Evolutionary conservation across 2,113 vertebrate species (phyloP).

Genomic region (Notarius quadriscutis): DNA sequence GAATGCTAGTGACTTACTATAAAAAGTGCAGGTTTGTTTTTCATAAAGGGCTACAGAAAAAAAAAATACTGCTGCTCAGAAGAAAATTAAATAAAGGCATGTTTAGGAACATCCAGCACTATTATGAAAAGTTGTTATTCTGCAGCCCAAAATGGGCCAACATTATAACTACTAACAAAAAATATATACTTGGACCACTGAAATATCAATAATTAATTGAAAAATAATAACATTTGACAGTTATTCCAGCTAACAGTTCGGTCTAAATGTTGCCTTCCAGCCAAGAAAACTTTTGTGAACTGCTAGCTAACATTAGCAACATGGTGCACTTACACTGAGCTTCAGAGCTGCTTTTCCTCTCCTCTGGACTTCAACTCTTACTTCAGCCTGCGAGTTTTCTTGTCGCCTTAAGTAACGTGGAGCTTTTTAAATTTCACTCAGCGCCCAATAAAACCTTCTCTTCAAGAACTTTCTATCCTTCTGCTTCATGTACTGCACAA

Average conservation of each 20-base stretch:
- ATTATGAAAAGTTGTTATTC: background rate
- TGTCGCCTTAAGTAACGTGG: background rate
- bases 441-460: background rate
- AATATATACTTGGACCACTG: background rate
- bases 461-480: background rate
- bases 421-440: background rate
- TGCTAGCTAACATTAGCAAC: conserved; percentile 1
- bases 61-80: background rate
- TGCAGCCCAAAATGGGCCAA: background rate
- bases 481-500: background rate
- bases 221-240: background rate
- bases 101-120: background rate
- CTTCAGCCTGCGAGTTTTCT: conserved; percentile 1
- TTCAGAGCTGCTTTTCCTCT: conserved; percentile 8
- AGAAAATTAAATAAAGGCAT: too few relatives aligned
- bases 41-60: too few relatives aligned
- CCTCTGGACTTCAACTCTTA: background rate
- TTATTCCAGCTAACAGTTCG: background rate
- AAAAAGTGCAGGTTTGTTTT: background rate
- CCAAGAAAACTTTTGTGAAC: background rate
- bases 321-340: background rate
- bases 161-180: background rate
- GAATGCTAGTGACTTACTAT: background rate
- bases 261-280: background rate
- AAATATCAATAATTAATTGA: background rate